phyloP scores from a whole-genome alignment of 2,888 invertebrate species.

The Odontomyia ornata region DNA sequence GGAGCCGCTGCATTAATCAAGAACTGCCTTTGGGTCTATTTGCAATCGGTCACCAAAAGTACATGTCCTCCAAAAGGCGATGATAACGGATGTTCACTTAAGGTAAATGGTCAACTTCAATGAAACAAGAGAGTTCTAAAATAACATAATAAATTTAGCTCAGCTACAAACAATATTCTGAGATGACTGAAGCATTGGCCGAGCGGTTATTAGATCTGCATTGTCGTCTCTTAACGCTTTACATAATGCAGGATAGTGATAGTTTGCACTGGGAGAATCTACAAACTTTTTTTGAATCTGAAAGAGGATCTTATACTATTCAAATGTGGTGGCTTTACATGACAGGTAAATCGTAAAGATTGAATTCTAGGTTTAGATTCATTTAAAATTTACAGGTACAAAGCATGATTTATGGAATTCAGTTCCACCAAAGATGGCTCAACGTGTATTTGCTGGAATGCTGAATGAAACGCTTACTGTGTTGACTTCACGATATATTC shows the following conservation, averaged over 20 bases:
- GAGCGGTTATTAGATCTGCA: constrained; percentile 84
- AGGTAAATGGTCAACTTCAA: constrained; percentile 52
- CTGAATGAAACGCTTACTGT: constrained; percentile 85
- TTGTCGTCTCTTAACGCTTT: constrained; percentile 78
- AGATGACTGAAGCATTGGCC: constrained; percentile 85
- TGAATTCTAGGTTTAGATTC: constrained; percentile 1
- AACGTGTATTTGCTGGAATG: constrained; percentile 85
- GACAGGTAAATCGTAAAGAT: constrained; percentile 68
- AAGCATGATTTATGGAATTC: constrained; percentile 85
- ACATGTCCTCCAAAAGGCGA: constrained; percentile 63
- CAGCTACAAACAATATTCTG: constrained; percentile 79
- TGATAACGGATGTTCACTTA: constrained; percentile 62
- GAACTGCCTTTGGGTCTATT: constrained; percentile 81
- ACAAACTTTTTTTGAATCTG: constrained; percentile 74
- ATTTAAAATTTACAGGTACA: constrained; percentile 68
- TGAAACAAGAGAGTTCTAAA: neutral
- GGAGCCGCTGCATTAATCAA: constrained; percentile 82
- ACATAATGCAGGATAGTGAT: constrained; percentile 83
- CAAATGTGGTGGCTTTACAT: constrained; percentile 92
- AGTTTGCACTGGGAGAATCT: constrained; percentile 78
- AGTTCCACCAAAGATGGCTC: constrained; percentile 88
- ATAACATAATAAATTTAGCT: constrained; percentile 58
- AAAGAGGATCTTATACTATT: constrained; percentile 81
- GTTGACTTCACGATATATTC: constrained; percentile 80
- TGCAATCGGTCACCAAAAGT: constrained; percentile 66